phyloP scores from a whole-genome alignment of 2,797 vertebrate species.

The Chloroceryle inda region DNA sequence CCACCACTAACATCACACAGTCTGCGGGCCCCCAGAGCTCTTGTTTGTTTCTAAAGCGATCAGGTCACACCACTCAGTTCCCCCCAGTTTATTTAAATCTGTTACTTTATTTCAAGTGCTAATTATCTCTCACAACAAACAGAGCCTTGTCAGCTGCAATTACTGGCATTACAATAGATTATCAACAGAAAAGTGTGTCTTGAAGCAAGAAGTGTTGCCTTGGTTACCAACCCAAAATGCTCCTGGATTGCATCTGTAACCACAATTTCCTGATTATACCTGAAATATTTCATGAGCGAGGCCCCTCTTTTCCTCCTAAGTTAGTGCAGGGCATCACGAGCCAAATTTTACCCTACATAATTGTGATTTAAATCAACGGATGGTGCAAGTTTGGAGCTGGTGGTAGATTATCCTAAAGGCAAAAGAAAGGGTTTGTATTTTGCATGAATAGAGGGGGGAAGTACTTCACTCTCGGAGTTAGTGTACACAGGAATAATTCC shows the following conservation, averaged over 20 bases:
- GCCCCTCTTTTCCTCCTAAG: conserved; percentile 20
- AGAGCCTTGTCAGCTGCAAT: conserved; percentile 81
- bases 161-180: conserved; percentile 82
- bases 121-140: conserved; percentile 83
- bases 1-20: conserved; percentile 26
- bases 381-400: neutral
- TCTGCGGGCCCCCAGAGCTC: conserved; percentile 46
- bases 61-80: conserved; percentile 65
- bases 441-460: neutral
- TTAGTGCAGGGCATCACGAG: neutral
- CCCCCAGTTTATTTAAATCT: conserved; percentile 80
- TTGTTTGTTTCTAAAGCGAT: conserved; percentile 65
- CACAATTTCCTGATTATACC: conserved; percentile 58
- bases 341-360: conserved; percentile 34
- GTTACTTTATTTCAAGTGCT: conserved; percentile 83
- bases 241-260: conserved; percentile 64
- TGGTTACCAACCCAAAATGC: conserved; percentile 80
- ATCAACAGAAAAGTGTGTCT: conserved; percentile 78
- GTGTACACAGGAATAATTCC: neutral
- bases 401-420: neutral
- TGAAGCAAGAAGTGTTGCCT: conserved; percentile 75
- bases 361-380: neutral
- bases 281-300: conserved; percentile 8
- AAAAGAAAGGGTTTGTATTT: neutral
- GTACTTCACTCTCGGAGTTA: neutral